These are phyloP conservation scores for Meloe dianella DNA, from an alignment of 2,888 invertebrate genomes.

Conservation along the genomic window DNA sequence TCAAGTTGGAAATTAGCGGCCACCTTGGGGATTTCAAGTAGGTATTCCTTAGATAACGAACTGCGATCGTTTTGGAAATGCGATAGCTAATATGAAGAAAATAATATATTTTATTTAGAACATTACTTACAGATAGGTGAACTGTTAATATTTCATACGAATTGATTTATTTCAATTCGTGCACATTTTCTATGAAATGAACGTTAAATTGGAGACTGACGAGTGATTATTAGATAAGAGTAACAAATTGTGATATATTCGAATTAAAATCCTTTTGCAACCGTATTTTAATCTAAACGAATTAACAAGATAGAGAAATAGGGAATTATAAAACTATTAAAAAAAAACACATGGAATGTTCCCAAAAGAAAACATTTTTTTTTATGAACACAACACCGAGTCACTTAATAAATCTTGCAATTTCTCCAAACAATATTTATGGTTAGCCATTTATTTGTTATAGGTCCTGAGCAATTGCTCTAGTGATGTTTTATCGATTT, in stretches of 20 bases:
- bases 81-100: too few relatives aligned
- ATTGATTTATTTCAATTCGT: not conserved
- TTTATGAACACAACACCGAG: constrained; percentile 6
- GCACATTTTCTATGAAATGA: not conserved
- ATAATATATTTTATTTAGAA: too few relatives aligned
- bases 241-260: not conserved
- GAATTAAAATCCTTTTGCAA: not conserved
- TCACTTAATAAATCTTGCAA: constrained; percentile 24
- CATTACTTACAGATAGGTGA: too few relatives aligned
- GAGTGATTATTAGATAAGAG: not conserved
- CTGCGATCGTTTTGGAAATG: too few relatives aligned
- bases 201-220: not conserved
- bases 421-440: constrained; percentile 16
- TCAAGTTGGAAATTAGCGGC: too few relatives aligned
- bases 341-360: not conserved
- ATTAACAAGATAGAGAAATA: too few relatives aligned
- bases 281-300: too few relatives aligned
- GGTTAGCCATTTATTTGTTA: constrained; percentile 24
- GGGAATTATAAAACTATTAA: too few relatives aligned
- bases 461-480: constrained; percentile 30
- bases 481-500: constrained; percentile 33
- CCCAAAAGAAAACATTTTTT: not conserved
- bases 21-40: too few relatives aligned
- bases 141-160: too few relatives aligned
- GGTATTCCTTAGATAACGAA: too few relatives aligned